Conservation (phyloP, 1,140 invertebrate species). For the Hermetia illucens region DNA sequence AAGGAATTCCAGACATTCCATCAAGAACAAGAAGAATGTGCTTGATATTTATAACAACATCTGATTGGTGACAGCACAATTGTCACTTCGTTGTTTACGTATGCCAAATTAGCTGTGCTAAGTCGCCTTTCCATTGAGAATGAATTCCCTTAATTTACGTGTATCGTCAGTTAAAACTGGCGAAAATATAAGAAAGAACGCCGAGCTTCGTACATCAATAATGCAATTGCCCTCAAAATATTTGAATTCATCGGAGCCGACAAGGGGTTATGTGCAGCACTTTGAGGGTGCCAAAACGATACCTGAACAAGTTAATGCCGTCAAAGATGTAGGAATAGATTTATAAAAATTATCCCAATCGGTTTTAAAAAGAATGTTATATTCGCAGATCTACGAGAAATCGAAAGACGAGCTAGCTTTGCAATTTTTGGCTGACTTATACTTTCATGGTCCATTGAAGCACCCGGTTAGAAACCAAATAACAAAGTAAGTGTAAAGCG, state of each 20-base stretch:
- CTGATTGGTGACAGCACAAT: too few relatives aligned
- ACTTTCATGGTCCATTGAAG: constrained; percentile 8
- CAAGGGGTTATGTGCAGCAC: constrained; percentile 6
- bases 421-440: constrained; percentile 9
- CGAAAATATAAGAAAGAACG: constrained; percentile 9
- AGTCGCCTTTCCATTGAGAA: too few relatives aligned
- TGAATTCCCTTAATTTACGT: constrained; percentile 10
- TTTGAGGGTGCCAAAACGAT: constrained; percentile 5
- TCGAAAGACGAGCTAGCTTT: constrained; percentile 2
- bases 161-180: constrained; percentile 8
- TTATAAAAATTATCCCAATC: background rate
- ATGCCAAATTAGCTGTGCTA: too few relatives aligned
- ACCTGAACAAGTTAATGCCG: constrained; percentile 8
- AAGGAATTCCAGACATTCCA: too few relatives aligned
- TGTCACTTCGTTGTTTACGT: too few relatives aligned
- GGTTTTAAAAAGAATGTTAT: background rate
- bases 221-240: constrained; percentile 7
- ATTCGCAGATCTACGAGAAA: constrained; percentile 7
- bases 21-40: too few relatives aligned
- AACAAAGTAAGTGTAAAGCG: constrained; percentile 10
- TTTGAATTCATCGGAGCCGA: constrained; percentile 5
- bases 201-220: constrained; percentile 8
- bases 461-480: constrained; percentile 12
- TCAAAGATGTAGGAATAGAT: constrained; percentile 8
- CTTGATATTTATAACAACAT: too few relatives aligned